Conservation (phyloP, 2,888 invertebrate species). For the Oligia latruncula region DNA sequence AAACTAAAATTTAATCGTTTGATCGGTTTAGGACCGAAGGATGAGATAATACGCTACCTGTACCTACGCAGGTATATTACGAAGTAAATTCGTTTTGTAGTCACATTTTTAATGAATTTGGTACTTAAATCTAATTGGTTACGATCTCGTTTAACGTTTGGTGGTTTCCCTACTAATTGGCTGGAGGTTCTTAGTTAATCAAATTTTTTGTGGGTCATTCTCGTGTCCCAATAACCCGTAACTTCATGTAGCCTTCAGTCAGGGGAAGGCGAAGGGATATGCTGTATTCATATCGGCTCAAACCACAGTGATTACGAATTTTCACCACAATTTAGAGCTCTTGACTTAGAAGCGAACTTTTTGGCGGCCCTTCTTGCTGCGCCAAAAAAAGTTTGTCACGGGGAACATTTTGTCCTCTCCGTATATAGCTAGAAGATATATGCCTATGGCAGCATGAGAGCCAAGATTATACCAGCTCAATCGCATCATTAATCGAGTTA, state of each 20-base stretch:
- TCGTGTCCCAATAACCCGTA: background rate
- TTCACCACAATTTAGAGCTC: background rate
- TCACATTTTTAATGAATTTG: conserved; percentile 25
- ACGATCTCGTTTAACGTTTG: background rate
- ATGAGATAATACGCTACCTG: conserved; percentile 64
- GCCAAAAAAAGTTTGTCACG: background rate
- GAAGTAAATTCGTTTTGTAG: conserved; percentile 27
- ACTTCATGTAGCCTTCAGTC: background rate
- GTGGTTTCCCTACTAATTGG: background rate
- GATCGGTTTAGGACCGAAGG: conserved; percentile 70
- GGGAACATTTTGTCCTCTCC: too few relatives aligned
- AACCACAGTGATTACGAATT: too few relatives aligned
- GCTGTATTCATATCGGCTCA: background rate
- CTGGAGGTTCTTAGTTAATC: background rate
- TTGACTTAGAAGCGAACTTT: background rate
- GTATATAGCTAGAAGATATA: too few relatives aligned
- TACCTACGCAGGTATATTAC: conserved; percentile 29
- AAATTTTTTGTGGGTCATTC: background rate
- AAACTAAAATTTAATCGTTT: conserved; percentile 74
- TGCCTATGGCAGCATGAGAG: background rate
- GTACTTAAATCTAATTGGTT: background rate
- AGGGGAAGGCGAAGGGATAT: background rate
- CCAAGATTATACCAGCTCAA: background rate
- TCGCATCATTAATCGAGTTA: background rate
- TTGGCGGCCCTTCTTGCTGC: background rate